phyloP scores from a whole-genome alignment of 2,113 vertebrate genomes.

The Balaenoptera acutorostrata region DNA sequence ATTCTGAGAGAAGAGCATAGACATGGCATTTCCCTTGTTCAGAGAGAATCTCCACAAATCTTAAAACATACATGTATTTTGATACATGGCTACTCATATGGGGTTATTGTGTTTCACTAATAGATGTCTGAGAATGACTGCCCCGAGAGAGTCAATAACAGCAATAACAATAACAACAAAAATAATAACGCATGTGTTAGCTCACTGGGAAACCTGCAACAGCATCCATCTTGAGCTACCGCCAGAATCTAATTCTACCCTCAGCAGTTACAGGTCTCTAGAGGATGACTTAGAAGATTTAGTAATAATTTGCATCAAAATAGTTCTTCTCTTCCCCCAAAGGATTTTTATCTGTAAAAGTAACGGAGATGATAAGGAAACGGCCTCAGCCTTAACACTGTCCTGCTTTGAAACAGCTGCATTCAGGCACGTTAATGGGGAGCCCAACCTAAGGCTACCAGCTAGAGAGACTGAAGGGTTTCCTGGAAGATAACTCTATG shows the following conservation, averaged over 20 bases:
- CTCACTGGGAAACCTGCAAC: not conserved
- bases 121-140: not conserved
- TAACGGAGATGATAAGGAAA: not conserved
- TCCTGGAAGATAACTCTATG: not conserved
- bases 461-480: not conserved
- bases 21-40: not conserved
- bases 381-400: not conserved
- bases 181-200: too few relatives aligned
- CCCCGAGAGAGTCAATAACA: not conserved
- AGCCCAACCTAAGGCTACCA: not conserved
- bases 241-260: not conserved
- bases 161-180: fast-evolving
- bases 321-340: not conserved
- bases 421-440: not conserved
- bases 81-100: not conserved
- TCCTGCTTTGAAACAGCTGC: not conserved
- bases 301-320: not conserved
- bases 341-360: not conserved
- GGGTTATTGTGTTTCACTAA: not conserved
- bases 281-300: not conserved
- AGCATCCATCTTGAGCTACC: not conserved
- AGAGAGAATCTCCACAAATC: not conserved
- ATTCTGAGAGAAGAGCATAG: not conserved
- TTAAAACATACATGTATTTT: not conserved
- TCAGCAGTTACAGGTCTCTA: not conserved